Evolutionary conservation across 2,113 vertebrate species (phyloP).

Genomic region (Leucosticte australis): DNA sequence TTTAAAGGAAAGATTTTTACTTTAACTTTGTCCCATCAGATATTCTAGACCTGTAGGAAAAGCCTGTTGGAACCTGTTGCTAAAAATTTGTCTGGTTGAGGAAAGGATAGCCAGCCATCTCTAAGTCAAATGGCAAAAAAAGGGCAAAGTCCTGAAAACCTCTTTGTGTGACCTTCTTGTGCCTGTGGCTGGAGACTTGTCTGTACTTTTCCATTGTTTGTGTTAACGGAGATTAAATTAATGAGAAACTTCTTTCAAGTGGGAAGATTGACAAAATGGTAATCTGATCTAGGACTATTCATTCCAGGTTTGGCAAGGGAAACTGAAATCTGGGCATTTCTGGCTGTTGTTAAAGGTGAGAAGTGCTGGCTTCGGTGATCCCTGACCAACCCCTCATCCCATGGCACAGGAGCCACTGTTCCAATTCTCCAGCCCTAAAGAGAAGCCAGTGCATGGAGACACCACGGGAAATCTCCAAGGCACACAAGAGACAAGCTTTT

Average conservation of each 20-base stretch:
- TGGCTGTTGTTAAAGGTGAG: background rate
- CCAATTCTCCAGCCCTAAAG: background rate
- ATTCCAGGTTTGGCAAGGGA: background rate
- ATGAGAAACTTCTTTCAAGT: constrained; percentile 8
- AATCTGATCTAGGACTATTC: background rate
- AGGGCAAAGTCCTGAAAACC: background rate
- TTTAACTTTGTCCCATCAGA: constrained; percentile 20
- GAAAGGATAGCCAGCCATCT: background rate
- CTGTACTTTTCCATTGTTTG: constrained; percentile 50
- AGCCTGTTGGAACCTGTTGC: constrained; percentile 11
- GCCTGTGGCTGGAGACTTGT: background rate
- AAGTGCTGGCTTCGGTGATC: background rate
- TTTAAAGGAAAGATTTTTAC: background rate
- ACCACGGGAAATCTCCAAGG: rapidly evolving
- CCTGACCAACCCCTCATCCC: background rate
- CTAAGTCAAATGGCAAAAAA: background rate
- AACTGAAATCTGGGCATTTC: background rate
- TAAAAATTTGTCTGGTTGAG: background rate
- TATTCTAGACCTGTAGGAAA: constrained; percentile 19
- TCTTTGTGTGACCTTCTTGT: background rate
- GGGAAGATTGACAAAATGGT: background rate
- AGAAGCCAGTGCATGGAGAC: background rate
- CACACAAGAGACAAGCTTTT: background rate
- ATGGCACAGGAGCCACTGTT: rapidly evolving
- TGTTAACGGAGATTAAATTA: constrained; percentile 19